Conservation (phyloP, 35 echinoderm and acorn worm species). For the Stichopus chloronotus region DNA sequence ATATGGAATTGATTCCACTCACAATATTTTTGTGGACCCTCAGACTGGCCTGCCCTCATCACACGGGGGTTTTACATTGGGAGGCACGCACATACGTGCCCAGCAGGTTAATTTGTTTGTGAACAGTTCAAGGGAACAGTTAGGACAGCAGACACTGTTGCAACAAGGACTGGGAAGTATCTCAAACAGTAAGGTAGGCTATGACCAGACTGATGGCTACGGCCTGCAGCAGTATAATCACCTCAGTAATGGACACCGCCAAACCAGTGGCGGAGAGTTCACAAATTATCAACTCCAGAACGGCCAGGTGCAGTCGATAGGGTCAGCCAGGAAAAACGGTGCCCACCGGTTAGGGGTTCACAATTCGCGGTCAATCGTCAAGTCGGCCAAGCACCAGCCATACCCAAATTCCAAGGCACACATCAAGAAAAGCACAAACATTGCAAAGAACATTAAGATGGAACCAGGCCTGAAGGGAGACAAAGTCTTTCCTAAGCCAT, state of each 20-base stretch:
- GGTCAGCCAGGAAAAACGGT: slow-evolving; percentile 24
- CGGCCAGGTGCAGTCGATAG: slow-evolving; percentile 34
- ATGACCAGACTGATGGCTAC: slow-evolving; percentile 28
- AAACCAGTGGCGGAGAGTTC: slow-evolving; percentile 29
- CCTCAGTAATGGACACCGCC: slow-evolving; percentile 36
- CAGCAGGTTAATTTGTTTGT: slow-evolving; percentile 62
- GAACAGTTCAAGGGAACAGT: slow-evolving; percentile 38
- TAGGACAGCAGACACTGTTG: slow-evolving; percentile 43
- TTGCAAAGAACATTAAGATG: slow-evolving; percentile 20
- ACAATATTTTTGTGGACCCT: slow-evolving; percentile 88
- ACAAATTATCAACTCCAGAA: slow-evolving; percentile 40
- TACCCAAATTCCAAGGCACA: slow-evolving; percentile 49
- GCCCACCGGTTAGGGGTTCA: slow-evolving; percentile 26
- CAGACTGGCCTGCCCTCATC: slow-evolving; percentile 80
- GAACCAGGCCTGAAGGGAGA: slow-evolving; percentile 47
- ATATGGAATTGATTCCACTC: slow-evolving; percentile 61
- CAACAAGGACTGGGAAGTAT: slow-evolving; percentile 20
- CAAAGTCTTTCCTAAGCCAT: slow-evolving; percentile 90
- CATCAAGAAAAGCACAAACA: slow-evolving; percentile 56
- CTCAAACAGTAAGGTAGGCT: background rate
- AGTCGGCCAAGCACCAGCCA: slow-evolving; percentile 64
- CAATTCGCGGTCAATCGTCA: slow-evolving; percentile 63
- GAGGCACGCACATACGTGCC: slow-evolving; percentile 51
- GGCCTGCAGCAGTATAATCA: slow-evolving; percentile 55
- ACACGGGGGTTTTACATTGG: slow-evolving; percentile 9